These are phyloP conservation scores for Mesocricetus auratus DNA, from an alignment of 2,113 vertebrate genomes.

Conservation along the genomic window DNA sequence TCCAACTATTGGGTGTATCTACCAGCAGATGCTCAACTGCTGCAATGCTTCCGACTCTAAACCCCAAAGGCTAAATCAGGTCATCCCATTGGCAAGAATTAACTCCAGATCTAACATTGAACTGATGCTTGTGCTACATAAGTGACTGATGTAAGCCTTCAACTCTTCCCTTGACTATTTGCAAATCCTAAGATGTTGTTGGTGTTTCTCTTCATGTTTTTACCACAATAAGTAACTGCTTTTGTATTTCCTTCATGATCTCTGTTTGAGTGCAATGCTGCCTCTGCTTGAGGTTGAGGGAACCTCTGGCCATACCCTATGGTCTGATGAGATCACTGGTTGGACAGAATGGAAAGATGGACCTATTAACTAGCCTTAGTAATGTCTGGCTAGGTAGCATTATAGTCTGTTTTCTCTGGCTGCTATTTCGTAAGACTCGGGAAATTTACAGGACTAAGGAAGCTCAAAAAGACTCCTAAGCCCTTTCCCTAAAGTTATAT, in stretches of 20 bases:
- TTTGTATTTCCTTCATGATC: neutral
- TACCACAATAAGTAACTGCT: neutral
- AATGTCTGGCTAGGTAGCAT: neutral
- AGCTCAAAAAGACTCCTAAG: neutral
- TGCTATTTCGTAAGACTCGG: neutral
- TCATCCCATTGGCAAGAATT: neutral
- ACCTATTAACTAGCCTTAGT: neutral
- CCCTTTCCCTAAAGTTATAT: too few species aligned
- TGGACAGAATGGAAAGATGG: neutral
- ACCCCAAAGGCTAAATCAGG: neutral
- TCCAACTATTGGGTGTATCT: neutral
- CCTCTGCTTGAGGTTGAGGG: neutral
- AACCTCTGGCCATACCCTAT: neutral
- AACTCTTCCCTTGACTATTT: neutral
- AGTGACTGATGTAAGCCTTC: neutral
- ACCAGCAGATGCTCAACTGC: neutral
- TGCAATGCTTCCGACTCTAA: neutral
- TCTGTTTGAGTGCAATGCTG: neutral
- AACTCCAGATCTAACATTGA: neutral
- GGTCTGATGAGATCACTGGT: neutral
- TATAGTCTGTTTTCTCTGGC: neutral
- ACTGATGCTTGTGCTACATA: neutral
- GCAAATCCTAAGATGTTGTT: neutral
- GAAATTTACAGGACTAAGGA: neutral
- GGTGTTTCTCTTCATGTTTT: neutral